Base-by-base conservation (phyloP, 2,888 invertebrate species). In the Blera fallax region DNA sequence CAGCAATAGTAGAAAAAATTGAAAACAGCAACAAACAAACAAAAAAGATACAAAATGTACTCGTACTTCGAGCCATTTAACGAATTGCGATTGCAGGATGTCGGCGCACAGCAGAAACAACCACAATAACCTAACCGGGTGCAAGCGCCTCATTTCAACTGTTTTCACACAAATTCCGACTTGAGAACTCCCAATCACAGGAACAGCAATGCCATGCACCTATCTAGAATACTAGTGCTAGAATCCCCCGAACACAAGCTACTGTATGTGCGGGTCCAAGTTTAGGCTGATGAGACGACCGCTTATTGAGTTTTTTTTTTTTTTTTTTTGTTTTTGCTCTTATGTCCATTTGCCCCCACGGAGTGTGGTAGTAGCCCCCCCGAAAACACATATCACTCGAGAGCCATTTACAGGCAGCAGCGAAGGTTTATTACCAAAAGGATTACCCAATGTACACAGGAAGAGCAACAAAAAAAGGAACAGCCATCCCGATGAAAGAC, bases 131-230 rank as follows among this genome's bases (percentile, higher is more conserved):
- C 70, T 48, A 67, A 45, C 64, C 64, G 79, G 84, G 84, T 84
- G 84, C 80, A 84, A 85, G 85, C 85, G 81, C 85, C 85, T 85
- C 85, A 81, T 81, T 85, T 85, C 85, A 85, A 85, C 85, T 81
- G 85, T 85, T 85, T 85, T 85, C 85, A 85, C 85, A 85, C 85
- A 85, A 85, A 85, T 85, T 85, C 85, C 81, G 81, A 72, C 70
- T 80, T 70, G 80, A 85, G 80, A 81, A 80, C 54, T 76, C 74
- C 81, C 85, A 84, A 80, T 84, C 84, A 80, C 48, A 70, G 69
- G 40, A 74, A 52, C 69, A 74, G 43, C 50, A 54, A 72, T 76
- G 72, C 81, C 67, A 72, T 81, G 70, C 70, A 81, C 76, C 76
- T 80, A 85, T 84, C 84, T 80, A 58, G 80, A 80, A 69, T 80